phyloP scores from a whole-genome alignment of 2,113 vertebrate genomes.

The Lates calcarifer region DNA sequence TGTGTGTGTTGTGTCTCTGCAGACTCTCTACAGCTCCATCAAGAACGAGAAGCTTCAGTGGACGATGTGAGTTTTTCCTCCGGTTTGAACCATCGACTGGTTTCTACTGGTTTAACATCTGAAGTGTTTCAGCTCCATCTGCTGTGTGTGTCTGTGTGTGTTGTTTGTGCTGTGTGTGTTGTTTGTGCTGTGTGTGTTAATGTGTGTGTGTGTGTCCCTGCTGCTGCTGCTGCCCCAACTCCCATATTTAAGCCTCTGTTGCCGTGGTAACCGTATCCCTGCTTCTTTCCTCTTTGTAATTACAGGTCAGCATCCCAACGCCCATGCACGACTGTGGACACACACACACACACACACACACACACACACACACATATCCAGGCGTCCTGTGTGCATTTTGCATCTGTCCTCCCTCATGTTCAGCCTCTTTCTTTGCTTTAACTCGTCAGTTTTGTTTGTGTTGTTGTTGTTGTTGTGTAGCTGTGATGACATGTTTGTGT shows the following conservation, averaged over 20 bases:
- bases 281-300: slow-evolving; percentile 75
- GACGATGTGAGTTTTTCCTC: slow-evolving; percentile 93
- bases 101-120: slow-evolving; percentile 9
- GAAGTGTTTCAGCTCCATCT: background rate
- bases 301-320: slow-evolving; percentile 77
- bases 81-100: background rate
- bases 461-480: too few species aligned
- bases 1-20: slow-evolving; percentile 62
- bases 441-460: background rate
- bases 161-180: slow-evolving; percentile 8
- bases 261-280: slow-evolving; percentile 76
- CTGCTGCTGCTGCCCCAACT: slow-evolving; percentile 34
- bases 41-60: slow-evolving; percentile 98
- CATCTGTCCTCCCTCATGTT: slow-evolving; percentile 29
- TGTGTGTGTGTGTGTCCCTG: slow-evolving; percentile 12
- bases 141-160: background rate
- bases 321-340: slow-evolving; percentile 36
- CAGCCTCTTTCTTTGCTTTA: background rate
- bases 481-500: too few species aligned
- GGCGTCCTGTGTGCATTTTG: background rate
- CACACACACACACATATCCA: slow-evolving; percentile 3
- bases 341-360: slow-evolving; percentile 28
- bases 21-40: slow-evolving; percentile 96
- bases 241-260: slow-evolving; percentile 76
- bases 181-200: background rate